Evolutionary conservation across 2,888 invertebrate genomes (phyloP), one percentile per base, ranked within the genome.

Genomic region (Torymus tubicola): DNA sequence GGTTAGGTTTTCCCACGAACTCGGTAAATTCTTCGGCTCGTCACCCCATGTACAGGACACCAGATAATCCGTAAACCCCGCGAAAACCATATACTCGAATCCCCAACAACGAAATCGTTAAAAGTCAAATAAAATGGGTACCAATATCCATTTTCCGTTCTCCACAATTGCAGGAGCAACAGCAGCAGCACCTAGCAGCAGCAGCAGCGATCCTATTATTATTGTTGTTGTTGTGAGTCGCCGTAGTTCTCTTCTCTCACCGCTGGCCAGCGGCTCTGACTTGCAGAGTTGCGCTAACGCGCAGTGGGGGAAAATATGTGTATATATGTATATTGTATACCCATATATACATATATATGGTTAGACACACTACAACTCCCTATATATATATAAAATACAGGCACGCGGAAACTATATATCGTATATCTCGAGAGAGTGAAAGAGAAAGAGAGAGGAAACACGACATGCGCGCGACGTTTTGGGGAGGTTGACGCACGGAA

Each of bases 71-170:
- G 31, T 31, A 31, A 31, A 31, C 31, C 3, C 31, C 3, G 31
- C 31, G 31, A 31, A 31, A 31, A 31, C 3, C 3, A 31, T 31
- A 31, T 3, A 31, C 31, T 31, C 31, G 2, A 31, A 31, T 8
- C 2, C 31, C 31, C 31, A 31, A 31, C 3, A 31, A 31, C 31
- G 5, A 31, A 31, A 8, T 8, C 31, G 3, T 31, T 31, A 31
- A 31, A 8, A 2, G 52, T 24, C 11, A 63, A 76, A 69, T 13
- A 31, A 18, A 55, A 58, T 8, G 3, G 31, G 31, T 73, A 81
- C 81, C 81, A 64, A 81, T 81, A 73, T 81, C 77, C 81, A 81
- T 81, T 64, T 81, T 70, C n/a, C 13, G 64, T 16, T 58, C 77
- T 81, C 69, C 73, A 77, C 72, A 61, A 31, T 61, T 75, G 60